Evolutionary conservation across 2,113 vertebrate genomes (phyloP).

Genomic region (Gulo gulo): DNA sequence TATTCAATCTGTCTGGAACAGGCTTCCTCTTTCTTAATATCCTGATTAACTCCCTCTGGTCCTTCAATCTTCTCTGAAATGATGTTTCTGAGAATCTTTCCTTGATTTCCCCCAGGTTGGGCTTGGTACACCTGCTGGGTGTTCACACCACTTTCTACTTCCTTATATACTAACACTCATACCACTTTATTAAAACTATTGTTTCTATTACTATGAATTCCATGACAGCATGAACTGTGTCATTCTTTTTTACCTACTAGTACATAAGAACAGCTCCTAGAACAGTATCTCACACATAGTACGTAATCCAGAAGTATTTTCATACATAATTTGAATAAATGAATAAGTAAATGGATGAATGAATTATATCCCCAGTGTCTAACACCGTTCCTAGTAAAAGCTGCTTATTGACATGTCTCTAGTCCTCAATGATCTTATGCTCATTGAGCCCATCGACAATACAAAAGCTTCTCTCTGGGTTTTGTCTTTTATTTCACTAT

Average conservation of each 20-base stretch:
- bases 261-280: slow-evolving; percentile 11
- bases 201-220: neutral
- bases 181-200: neutral
- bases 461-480: slow-evolving; percentile 5
- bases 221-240: neutral
- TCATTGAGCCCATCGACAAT: neutral
- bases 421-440: neutral
- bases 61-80: neutral
- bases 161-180: neutral
- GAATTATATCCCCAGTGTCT: neutral
- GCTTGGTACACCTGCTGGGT: neutral
- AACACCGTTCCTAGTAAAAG: slow-evolving; percentile 15
- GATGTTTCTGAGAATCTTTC: neutral
- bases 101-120: neutral
- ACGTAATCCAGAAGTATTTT: neutral
- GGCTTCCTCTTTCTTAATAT: neutral
- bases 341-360: neutral
- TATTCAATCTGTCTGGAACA: neutral
- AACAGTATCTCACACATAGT: neutral
- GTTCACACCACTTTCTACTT: neutral
- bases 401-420: neutral
- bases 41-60: neutral
- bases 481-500: slow-evolving; percentile 18
- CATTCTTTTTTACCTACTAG: slow-evolving; percentile 3
- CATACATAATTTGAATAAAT: slow-evolving; percentile 35